A percentile compares a stretch with the other conserved stretches of the same genome.
Evolutionary conservation across 1,140 invertebrate genomes (phyloP).

Genomic region (Parasteatoda tepidariorum): DNA sequence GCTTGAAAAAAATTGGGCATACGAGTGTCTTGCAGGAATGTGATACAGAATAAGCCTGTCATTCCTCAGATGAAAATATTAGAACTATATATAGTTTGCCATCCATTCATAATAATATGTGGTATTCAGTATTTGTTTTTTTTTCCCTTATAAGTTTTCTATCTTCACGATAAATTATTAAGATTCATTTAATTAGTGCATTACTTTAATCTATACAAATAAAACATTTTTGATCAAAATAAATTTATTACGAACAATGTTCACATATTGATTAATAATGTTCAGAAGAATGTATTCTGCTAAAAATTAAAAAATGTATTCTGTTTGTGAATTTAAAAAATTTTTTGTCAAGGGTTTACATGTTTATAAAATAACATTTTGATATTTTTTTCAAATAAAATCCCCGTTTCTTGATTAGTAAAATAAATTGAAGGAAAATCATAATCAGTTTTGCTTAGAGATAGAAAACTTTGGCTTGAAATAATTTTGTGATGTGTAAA

Average conservation of each 20-base stretch:
- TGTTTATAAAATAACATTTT: no score
- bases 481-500: constrained; percentile 52
- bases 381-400: no score
- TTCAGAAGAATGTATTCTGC: no score
- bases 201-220: not conserved
- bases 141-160: constrained; percentile 40
- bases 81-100: constrained; percentile 49
- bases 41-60: constrained; percentile 53
- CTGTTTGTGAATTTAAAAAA: no score
- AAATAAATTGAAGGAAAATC: no score
- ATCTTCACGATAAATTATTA: constrained; percentile 36
- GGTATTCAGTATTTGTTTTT: constrained; percentile 53
- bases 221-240: not conserved
- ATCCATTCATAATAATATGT: constrained; percentile 32
- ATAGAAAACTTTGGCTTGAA: constrained; percentile 38
- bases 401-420: no score
- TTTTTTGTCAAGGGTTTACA: no score
- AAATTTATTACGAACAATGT: not conserved
- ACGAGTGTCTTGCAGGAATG: constrained; percentile 53
- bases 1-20: constrained; percentile 22
- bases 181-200: not conserved
- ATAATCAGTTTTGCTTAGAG: constrained; percentile 11
- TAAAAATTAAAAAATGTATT: no score
- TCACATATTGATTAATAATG: not conserved
- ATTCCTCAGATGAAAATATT: constrained; percentile 45